Percentiles rank a stretch among this genome's conserved stretches.
These are phyloP conservation scores for Lemur catta DNA, from an alignment of 2,797 vertebrate genomes.

Conservation along the genomic window DNA sequence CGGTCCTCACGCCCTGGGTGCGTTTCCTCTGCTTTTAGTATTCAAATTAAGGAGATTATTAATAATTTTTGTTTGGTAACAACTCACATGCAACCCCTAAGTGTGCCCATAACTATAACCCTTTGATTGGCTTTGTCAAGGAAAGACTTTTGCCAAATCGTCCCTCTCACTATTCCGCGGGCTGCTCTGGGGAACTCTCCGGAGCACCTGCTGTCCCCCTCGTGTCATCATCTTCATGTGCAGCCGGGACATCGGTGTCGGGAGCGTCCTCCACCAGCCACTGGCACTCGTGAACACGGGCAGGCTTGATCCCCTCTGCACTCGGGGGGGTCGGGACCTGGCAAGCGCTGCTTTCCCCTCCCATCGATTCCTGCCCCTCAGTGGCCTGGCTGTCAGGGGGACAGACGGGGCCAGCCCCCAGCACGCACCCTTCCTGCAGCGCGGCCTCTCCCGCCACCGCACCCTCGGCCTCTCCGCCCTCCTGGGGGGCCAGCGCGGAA, in stretches of 20 bases:
- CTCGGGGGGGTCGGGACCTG: background rate
- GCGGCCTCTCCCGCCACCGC: background rate
- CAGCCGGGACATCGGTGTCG: rapidly evolving
- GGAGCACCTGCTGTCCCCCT: constrained; percentile 4
- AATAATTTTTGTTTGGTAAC: constrained; percentile 44
- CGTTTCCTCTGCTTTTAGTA: constrained; percentile 48
- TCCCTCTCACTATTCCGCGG: constrained; percentile 63
- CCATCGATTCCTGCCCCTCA: background rate
- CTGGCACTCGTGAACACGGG: background rate
- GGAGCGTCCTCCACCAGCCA: background rate
- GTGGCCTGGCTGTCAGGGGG: background rate
- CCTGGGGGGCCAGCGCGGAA: background rate
- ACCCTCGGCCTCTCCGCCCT: background rate
- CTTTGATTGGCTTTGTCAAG: constrained; percentile 48
- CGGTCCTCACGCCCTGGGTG: background rate
- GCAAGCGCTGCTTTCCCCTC: rapidly evolving
- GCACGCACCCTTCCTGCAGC: background rate
- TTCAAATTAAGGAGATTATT: constrained; percentile 20
- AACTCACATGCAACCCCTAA: constrained; percentile 65
- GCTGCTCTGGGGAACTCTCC: constrained; percentile 33
- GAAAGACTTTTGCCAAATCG: background rate
- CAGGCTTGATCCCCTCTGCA: background rate
- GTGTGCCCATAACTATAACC: constrained; percentile 4
- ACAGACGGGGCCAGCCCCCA: constrained; percentile 15
- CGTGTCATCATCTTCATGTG: background rate